Percentiles rank a stretch among this genome's conserved stretches.
Evolutionary conservation across 2,888 invertebrate genomes (phyloP).

Genomic region (Crepidodera aurea): DNA sequence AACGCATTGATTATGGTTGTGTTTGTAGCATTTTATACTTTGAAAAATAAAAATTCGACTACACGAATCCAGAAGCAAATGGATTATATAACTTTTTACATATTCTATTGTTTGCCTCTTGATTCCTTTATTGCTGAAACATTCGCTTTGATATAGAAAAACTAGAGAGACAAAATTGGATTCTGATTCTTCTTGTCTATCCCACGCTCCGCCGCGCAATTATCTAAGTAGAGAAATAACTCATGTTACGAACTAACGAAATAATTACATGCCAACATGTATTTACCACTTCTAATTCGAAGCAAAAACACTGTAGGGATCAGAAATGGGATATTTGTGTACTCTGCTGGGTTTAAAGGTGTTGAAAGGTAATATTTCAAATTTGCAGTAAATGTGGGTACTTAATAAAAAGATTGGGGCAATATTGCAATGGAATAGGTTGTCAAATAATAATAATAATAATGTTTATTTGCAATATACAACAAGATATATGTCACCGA

Average conservation of each 20-base stretch:
- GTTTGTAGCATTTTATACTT: too few species aligned
- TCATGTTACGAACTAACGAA: constrained; percentile 3
- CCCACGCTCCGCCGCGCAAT: neutral
- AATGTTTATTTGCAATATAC: too few species aligned
- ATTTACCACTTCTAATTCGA: constrained; percentile 6
- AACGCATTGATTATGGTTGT: too few species aligned
- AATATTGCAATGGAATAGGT: too few species aligned
- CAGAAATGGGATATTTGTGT: constrained; percentile 2
- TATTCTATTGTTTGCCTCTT: too few species aligned
- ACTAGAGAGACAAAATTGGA: neutral
- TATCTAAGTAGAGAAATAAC: constrained; percentile 7
- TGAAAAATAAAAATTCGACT: neutral
- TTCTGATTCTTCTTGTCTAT: neutral
- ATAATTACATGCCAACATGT: constrained; percentile 11
- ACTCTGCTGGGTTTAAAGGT: neutral
- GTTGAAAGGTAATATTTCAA: too few species aligned
- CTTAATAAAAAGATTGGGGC: too few species aligned
- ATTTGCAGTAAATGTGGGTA: too few species aligned
- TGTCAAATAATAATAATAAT: too few species aligned
- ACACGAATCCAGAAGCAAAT: neutral
- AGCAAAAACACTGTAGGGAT: neutral
- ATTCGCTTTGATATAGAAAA: neutral
- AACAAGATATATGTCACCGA: too few species aligned
- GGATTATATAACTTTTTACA: too few species aligned
- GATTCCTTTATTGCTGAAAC: too few species aligned